Evolutionary conservation across 2,113 vertebrate species (phyloP).

Genomic region (Myiozetetes cayanensis): DNA sequence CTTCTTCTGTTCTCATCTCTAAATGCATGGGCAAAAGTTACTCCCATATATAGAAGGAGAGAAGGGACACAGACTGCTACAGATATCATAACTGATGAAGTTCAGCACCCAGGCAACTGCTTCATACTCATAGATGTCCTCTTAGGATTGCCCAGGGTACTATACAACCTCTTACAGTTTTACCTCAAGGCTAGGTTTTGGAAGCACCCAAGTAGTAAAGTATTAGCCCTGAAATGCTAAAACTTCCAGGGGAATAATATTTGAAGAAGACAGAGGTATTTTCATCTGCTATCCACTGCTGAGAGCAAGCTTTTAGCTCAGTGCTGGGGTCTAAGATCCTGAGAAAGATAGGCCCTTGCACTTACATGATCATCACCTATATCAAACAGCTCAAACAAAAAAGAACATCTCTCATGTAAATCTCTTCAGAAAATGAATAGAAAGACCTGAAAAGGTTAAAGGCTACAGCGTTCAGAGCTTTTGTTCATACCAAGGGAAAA

Average conservation of each 20-base stretch:
- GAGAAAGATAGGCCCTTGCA: slow-evolving; percentile 47
- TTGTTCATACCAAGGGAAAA: slow-evolving; percentile 28
- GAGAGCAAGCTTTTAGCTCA: slow-evolving; percentile 33
- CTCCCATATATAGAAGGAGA: neutral
- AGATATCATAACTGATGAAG: neutral
- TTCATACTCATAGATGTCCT: neutral
- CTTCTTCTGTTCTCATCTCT: neutral
- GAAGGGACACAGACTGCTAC: neutral
- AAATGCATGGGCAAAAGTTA: neutral
- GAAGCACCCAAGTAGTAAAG: slow-evolving; percentile 6
- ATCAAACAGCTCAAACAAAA: slow-evolving; percentile 41
- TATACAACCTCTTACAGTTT: neutral
- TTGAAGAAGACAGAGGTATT: slow-evolving; percentile 33
- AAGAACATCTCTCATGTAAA: slow-evolving; percentile 59
- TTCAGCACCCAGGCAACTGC: neutral
- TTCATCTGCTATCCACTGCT: slow-evolving; percentile 16
- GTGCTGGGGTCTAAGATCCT: slow-evolving; percentile 5
- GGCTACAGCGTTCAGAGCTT: slow-evolving; percentile 38
- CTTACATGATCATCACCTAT: slow-evolving; percentile 39
- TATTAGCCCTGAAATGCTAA: neutral
- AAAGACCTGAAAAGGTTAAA: slow-evolving; percentile 57
- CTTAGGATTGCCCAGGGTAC: neutral
- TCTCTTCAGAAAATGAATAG: slow-evolving; percentile 43
- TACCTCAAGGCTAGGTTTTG: neutral
- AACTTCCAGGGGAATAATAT: slow-evolving; percentile 10